Conservation (phyloP, 2,888 invertebrate genomes). For the Chymomyza procnemis region DNA sequence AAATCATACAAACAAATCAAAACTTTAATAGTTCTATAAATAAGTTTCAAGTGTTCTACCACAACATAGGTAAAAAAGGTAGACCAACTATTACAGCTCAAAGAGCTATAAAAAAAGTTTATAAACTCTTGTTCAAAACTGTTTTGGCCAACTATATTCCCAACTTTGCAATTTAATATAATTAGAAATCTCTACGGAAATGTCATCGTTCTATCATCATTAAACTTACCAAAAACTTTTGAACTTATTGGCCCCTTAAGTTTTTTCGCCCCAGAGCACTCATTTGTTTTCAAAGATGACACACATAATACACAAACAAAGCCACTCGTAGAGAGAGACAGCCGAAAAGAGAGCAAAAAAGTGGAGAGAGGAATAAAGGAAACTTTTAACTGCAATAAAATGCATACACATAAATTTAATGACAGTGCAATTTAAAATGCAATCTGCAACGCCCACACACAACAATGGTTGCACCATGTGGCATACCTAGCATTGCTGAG, state of each 20-base stretch:
- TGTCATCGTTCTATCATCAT: not conserved
- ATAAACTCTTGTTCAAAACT: not conserved
- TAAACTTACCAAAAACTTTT: not conserved
- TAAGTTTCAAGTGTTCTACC: no score
- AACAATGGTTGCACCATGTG: not conserved
- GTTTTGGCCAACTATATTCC: not conserved
- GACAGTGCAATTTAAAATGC: conserved; percentile 42
- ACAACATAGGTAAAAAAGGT: no score
- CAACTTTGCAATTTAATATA: not conserved
- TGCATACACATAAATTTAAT: conserved; percentile 43
- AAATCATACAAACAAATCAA: no score
- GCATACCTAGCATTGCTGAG: conserved; percentile 9
- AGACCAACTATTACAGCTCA: no score
- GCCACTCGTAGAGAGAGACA: not conserved
- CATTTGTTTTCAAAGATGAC: not conserved
- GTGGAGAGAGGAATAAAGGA: not conserved
- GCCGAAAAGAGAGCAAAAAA: no score
- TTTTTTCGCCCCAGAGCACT: not conserved
- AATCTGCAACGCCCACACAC: conserved; percentile 38
- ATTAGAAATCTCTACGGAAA: not conserved
- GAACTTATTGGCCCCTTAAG: not conserved
- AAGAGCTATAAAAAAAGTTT: not conserved
- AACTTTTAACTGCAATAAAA: conserved; percentile 33
- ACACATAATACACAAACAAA: not conserved
- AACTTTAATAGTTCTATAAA: no score